Conservation (phyloP, 1,140 invertebrate species). For the Lutraria rhynchaena region DNA sequence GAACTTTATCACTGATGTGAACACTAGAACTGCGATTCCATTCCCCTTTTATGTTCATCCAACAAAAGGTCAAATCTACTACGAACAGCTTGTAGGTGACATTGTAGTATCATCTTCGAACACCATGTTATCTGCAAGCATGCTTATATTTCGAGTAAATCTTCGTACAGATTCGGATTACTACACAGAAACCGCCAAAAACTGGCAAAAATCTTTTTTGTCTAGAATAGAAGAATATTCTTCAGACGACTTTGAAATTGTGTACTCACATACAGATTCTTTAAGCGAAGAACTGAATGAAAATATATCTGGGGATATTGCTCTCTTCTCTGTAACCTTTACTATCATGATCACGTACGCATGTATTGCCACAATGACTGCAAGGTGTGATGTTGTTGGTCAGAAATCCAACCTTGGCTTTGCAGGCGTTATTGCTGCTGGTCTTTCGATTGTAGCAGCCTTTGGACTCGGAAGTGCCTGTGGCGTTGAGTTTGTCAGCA, state of each 20-base stretch:
- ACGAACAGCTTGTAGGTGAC: conserved; percentile 14
- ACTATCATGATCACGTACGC: conserved; percentile 72
- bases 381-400: conserved; percentile 80
- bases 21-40: neutral
- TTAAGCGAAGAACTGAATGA: conserved; percentile 31
- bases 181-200: conserved; percentile 2
- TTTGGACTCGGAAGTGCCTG: conserved; percentile 95
- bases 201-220: conserved; percentile 34
- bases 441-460: conserved; percentile 91
- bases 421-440: conserved; percentile 94
- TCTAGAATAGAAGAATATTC: conserved; percentile 6
- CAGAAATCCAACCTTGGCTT: conserved; percentile 95
- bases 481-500: conserved; percentile 96
- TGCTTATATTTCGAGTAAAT: conserved; percentile 8
- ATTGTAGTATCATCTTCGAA: neutral
- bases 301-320: conserved; percentile 58
- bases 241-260: conserved; percentile 8
- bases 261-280: conserved; percentile 36
- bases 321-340: conserved; percentile 66
- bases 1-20: conserved; percentile 24
- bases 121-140: neutral
- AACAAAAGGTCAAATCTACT: neutral
- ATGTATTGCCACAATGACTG: conserved; percentile 59
- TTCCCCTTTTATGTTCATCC: conserved; percentile 15
- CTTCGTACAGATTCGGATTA: conserved; percentile 24